These are phyloP conservation scores for Eristalinus aeneus DNA, from an alignment of 2,888 invertebrate species.

Conservation along the genomic window DNA sequence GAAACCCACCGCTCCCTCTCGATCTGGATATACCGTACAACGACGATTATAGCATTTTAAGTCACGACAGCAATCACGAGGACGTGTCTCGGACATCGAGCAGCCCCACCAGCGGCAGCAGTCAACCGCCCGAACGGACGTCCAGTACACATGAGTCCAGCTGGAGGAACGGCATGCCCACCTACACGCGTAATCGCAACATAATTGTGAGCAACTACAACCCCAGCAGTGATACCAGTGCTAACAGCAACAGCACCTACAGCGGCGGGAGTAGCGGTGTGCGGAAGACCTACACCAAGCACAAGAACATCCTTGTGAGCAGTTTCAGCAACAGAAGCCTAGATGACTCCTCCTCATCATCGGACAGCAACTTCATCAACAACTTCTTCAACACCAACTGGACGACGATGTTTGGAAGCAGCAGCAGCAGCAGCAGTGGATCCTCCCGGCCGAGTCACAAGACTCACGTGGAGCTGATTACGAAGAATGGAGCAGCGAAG, in stretches of 20 bases:
- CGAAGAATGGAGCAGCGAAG: conserved; percentile 85
- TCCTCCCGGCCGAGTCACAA: conserved; percentile 84
- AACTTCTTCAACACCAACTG: conserved; percentile 79
- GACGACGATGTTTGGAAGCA: conserved; percentile 74
- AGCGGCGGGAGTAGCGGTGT: conserved; percentile 74
- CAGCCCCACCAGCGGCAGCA: conserved; percentile 72
- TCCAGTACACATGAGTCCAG: conserved; percentile 50
- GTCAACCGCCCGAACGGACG: conserved; percentile 51
- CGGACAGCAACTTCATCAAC: conserved; percentile 73
- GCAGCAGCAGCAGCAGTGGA: conserved; percentile 72
- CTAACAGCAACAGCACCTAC: conserved; percentile 72
- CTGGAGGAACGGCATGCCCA: conserved; percentile 63
- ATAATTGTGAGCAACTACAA: conserved; percentile 80
- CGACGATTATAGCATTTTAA: conserved; percentile 83
- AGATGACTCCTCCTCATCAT: conserved; percentile 47
- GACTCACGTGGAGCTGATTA: conserved; percentile 86
- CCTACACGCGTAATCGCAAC: conserved; percentile 77
- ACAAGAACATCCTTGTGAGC: conserved; percentile 79
- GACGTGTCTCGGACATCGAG: conserved; percentile 53
- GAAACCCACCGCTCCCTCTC: conserved; percentile 85
- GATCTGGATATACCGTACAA: conserved; percentile 86
- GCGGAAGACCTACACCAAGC: conserved; percentile 79
- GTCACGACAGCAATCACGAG: conserved; percentile 76
- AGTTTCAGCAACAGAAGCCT: conserved; percentile 62
- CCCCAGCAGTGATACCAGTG: conserved; percentile 77